phyloP scores from a whole-genome alignment of 23 tunicate genomes.

The Phallusia fumigata region DNA sequence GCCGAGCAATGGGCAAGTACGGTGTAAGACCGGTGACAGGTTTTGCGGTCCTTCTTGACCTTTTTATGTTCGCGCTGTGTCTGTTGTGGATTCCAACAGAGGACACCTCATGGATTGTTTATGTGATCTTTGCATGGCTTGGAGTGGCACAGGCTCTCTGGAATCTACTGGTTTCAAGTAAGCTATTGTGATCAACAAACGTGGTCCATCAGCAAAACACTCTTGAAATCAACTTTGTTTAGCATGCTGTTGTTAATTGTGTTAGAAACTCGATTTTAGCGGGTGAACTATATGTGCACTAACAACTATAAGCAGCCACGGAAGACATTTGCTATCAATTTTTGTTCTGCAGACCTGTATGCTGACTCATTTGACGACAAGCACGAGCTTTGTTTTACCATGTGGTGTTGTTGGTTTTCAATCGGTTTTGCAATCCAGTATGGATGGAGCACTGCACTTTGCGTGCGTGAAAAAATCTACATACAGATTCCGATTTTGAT shows the following conservation, averaged over 20 bases:
- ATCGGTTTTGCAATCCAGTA: conserved; percentile 11
- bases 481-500: conserved; percentile 1
- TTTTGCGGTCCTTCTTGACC: conserved; percentile 20
- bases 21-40: conserved; percentile 16
- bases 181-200: no score
- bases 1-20: conserved; percentile 7
- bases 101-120: conserved; percentile 20
- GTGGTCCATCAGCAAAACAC: no score
- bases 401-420: neutral
- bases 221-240: no score
- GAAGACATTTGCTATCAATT: no score
- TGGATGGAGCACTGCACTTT: conserved; percentile 18
- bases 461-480: conserved; percentile 4
- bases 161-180: conserved; percentile 15
- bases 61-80: conserved; percentile 25
- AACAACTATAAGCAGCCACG: no score
- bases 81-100: conserved; percentile 58
- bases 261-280: no score
- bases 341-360: conserved; percentile 18
- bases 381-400: conserved; percentile 5
- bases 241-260: no score
- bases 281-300: no score
- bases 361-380: neutral
- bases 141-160: conserved; percentile 26
- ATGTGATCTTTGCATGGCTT: conserved; percentile 23